Conservation (phyloP, 2,797 vertebrate genomes). For the Cyclura pinguis region DNA sequence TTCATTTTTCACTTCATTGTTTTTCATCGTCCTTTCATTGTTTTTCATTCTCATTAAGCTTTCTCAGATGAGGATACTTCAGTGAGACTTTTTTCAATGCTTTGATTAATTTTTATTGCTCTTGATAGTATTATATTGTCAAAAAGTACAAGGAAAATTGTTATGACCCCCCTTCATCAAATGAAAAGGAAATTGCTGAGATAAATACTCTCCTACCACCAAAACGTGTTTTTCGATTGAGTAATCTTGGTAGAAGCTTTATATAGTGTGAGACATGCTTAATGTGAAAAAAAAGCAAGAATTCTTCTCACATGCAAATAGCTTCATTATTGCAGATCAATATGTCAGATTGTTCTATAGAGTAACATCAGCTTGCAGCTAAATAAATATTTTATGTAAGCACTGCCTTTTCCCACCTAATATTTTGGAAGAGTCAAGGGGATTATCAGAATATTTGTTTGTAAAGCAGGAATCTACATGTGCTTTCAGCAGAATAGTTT, state of each 20-base stretch:
- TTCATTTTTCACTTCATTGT: background rate
- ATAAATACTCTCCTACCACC: background rate
- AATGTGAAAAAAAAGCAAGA: constrained; percentile 8
- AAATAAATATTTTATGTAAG: constrained; percentile 27
- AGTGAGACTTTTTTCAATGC: background rate
- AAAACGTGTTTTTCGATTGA: background rate
- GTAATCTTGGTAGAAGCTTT: background rate
- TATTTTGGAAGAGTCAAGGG: constrained; percentile 43
- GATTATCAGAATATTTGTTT: constrained; percentile 61
- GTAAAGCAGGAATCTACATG: constrained; percentile 67
- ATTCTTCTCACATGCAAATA: constrained; percentile 12
- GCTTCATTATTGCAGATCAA: constrained; percentile 19
- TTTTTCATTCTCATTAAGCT: background rate
- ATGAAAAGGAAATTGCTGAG: background rate
- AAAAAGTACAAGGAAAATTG: background rate
- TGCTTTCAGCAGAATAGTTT: constrained; percentile 69
- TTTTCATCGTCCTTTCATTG: background rate
- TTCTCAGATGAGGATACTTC: background rate
- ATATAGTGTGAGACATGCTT: background rate
- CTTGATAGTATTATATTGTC: background rate
- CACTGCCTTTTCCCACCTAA: constrained; percentile 27
- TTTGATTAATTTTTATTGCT: background rate
- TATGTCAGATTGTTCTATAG: background rate
- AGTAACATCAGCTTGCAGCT: constrained; percentile 2
- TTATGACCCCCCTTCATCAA: background rate